Conservation (phyloP, 2,888 invertebrate species). For the Microctonus hyperodae region DNA sequence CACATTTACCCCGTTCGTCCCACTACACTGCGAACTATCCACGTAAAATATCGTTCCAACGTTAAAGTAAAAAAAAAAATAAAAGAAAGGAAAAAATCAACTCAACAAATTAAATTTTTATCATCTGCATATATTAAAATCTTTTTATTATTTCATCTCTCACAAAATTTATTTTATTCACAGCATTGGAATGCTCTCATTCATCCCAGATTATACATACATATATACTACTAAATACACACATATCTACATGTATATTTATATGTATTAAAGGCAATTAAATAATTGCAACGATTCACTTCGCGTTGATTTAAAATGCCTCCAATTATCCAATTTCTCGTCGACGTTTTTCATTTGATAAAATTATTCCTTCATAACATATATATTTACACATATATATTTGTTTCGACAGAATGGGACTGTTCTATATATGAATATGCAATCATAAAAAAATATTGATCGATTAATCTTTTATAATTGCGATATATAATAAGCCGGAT, state of each 20-base stretch:
- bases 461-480: not conserved
- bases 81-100: not conserved
- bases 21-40: conserved; percentile 10
- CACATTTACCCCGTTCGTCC: conserved; percentile 43
- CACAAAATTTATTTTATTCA: too few relatives aligned
- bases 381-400: not conserved
- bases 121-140: too few relatives aligned
- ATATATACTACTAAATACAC: not conserved
- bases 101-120: too few relatives aligned
- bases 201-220: conserved; percentile 21
- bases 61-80: conserved; percentile 20
- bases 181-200: too few relatives aligned
- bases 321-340: conserved; percentile 24
- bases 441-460: not conserved
- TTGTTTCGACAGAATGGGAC: not conserved
- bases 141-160: too few relatives aligned
- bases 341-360: not conserved
- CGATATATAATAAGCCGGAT: not conserved
- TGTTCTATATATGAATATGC: not conserved
- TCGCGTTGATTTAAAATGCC: conserved; percentile 16
- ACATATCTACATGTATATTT: not conserved
- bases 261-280: conserved; percentile 8
- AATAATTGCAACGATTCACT: conserved; percentile 27
- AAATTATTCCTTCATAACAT: not conserved
- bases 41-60: conserved; percentile 16